phyloP scores from a whole-genome alignment of 1,140 invertebrate species.

The Bombus superbus region DNA sequence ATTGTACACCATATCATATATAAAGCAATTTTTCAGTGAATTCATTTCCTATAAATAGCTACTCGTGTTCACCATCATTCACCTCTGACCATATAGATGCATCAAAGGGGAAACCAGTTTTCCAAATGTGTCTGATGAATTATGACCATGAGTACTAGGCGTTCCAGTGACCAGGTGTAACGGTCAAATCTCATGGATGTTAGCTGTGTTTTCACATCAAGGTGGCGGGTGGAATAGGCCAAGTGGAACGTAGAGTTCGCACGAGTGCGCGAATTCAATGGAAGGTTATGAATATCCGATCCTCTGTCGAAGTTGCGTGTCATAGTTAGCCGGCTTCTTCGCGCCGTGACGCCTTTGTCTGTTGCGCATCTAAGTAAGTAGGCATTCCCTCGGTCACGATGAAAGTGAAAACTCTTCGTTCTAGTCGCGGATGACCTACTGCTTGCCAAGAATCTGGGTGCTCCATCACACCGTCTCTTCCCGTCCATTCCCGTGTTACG shows the following conservation, averaged over 20 bases:
- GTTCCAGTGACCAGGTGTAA: not conserved
- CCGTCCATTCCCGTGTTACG: not conserved
- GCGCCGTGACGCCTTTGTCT: slow-evolving; percentile 60
- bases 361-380: slow-evolving; percentile 59
- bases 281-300: slow-evolving; percentile 74
- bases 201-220: not conserved
- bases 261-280: slow-evolving; percentile 73
- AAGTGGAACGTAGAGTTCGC: slow-evolving; percentile 75
- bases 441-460: slow-evolving; percentile 81
- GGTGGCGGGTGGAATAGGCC: slow-evolving; percentile 64
- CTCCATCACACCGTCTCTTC: slow-evolving; percentile 56
- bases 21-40: no score
- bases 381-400: slow-evolving; percentile 76
- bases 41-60: not conserved
- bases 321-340: slow-evolving; percentile 54
- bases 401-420: slow-evolving; percentile 81
- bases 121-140: not conserved
- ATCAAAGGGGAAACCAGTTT: not conserved
- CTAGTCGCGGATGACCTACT: slow-evolving; percentile 79
- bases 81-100: not conserved
- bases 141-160: not conserved
- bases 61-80: no score
- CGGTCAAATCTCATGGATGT: not conserved
- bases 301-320: slow-evolving; percentile 70
- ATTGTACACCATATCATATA: no score